Base-by-base conservation (phyloP, 2,888 invertebrate species). In the Ceratothoa steindachneri region DNA sequence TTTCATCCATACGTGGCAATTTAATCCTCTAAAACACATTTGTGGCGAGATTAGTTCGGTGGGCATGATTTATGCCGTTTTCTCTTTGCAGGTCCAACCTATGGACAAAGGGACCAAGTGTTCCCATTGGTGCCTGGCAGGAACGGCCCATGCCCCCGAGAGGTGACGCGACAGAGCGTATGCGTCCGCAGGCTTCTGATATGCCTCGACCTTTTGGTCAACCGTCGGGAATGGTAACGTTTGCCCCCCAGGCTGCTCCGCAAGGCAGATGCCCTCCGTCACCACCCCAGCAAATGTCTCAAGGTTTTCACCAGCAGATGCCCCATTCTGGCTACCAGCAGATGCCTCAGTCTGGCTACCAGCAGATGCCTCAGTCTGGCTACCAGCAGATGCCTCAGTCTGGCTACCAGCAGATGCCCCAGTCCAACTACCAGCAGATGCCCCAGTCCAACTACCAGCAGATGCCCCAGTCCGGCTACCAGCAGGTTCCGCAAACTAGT, bases 121-220 rank as follows among this genome's bases (percentile, higher is more conserved):
- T 75, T 0, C 69, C 66, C 28, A 67, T 75, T 7, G 70, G 69
- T 24, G n/a, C 72, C 4, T 75, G 75, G 75, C 41, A 15, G 5
- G 75, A 75, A 24, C 52, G 75, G 19, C 67, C 75, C 22, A 53
- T 70, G 22, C 1, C 12, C 12, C n/a, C 60, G 60, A n/a, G 24
- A 24, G 22, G 22, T 1, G 27, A n/a, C 1, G 24, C 24, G 22
- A 24, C 24, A 12, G 60, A 60, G 12, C 41, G 41, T 15, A 41
- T 5, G 5, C 41, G 15, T 5, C 60, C 60, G 1, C 2, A n/a
- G 12, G 2, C 22, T 2, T 41, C 41, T 5, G 41, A 41, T 5
- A 41, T 41, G 41, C 24, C 60, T 2, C 60, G 60, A 22, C 60
- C 60, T 24, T 60, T 60, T 24, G 24, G 22, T 24, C n/a, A 60